Conservation (phyloP, 1,140 invertebrate species). For the Aphaenogaster floridana region DNA sequence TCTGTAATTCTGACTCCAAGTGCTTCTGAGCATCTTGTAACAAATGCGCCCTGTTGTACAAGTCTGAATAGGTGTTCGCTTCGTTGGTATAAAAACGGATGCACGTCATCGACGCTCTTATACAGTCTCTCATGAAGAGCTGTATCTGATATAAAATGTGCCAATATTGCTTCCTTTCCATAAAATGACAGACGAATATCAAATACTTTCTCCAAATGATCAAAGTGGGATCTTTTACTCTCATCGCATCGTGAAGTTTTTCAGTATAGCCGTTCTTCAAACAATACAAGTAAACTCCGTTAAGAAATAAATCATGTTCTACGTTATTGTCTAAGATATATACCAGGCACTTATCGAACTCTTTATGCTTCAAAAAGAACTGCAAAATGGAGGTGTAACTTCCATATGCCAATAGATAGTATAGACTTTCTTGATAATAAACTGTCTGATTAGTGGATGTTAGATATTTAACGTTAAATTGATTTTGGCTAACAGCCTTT, state of each 20-base stretch:
- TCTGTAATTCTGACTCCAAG: conserved; percentile 87
- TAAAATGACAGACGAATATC: conserved; percentile 89
- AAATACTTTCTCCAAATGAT: conserved; percentile 90
- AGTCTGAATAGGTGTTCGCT: conserved; percentile 87
- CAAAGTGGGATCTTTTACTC: conserved; percentile 88
- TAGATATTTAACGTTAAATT: conserved; percentile 72
- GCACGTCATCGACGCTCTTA: conserved; percentile 92
- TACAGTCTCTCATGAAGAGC: conserved; percentile 89
- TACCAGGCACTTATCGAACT: conserved; percentile 88
- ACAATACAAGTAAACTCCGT: conserved; percentile 90
- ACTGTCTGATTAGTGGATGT: conserved; percentile 73
- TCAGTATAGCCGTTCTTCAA: conserved; percentile 89
- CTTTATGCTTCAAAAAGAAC: conserved; percentile 90
- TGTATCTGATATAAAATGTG: conserved; percentile 91
- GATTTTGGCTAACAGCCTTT: conserved; percentile 82
- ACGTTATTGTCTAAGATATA: conserved; percentile 90
- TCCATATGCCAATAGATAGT: conserved; percentile 91
- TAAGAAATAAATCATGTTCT: conserved; percentile 90
- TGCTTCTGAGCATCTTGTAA: conserved; percentile 89
- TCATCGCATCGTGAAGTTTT: conserved; percentile 89
- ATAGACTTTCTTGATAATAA: conserved; percentile 91
- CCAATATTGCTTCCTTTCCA: conserved; percentile 89
- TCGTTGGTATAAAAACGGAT: conserved; percentile 90
- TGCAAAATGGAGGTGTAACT: conserved; percentile 90
- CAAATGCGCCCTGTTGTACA: conserved; percentile 87